Conservation (phyloP, 2,888 invertebrate genomes). For the Strigamia maritima region DNA sequence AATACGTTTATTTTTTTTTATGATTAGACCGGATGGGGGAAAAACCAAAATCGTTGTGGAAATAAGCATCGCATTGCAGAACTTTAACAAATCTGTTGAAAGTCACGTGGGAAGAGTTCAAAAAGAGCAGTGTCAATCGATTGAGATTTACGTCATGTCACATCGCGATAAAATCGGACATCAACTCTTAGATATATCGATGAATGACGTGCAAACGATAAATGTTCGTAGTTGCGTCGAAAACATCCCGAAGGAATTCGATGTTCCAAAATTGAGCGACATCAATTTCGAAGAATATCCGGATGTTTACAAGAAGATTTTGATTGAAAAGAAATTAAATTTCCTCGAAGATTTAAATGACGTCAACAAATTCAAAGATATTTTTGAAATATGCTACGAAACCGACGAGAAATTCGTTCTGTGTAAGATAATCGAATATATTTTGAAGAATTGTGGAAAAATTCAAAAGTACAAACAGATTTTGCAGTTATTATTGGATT, state of each 20-base stretch:
- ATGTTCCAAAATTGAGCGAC: not conserved
- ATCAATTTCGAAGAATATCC: not conserved
- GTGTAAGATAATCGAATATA: not conserved
- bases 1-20: not conserved
- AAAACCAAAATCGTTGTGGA: not conserved
- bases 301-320: not conserved
- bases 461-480: too few relatives aligned
- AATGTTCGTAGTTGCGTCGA: not conserved
- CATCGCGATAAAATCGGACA: constrained; percentile 3
- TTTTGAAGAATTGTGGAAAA: too few relatives aligned
- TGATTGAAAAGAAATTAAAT: not conserved
- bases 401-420: not conserved
- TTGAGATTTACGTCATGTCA: not conserved
- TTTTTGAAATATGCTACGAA: not conserved
- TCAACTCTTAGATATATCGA: not conserved
- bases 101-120: not conserved
- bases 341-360: not conserved
- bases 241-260: not conserved
- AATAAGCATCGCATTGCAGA: not conserved
- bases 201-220: not conserved
- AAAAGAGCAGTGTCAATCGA: not conserved
- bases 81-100: not conserved
- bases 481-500: too few relatives aligned
- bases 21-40: not conserved
- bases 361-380: not conserved